Conservation (phyloP, 2,797 vertebrate species). For the Philypnodon macrostomus region DNA sequence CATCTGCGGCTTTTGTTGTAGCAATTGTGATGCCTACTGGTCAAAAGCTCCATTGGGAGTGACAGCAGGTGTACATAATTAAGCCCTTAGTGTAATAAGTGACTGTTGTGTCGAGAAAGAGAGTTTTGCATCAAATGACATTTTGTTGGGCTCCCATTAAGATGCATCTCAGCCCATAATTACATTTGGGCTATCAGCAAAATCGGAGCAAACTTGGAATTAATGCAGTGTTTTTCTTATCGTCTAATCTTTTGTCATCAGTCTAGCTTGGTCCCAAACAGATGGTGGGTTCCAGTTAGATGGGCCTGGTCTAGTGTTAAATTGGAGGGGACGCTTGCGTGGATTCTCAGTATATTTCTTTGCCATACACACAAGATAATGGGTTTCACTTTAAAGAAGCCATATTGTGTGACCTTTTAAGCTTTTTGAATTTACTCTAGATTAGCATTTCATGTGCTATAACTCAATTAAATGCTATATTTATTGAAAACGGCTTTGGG, state of each 20-base stretch:
- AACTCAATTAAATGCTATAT: no score
- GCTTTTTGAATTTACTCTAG: no score
- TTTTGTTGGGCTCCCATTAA: conserved; percentile 1
- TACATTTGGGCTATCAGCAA: not conserved
- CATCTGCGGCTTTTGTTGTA: not conserved
- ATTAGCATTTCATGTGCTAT: no score
- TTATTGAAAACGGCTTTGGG: no score
- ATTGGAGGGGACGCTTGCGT: not conserved
- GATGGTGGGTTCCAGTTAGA: conserved; percentile 18
- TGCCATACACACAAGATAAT: conserved; percentile 1
- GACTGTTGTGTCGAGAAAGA: conserved; percentile 2
- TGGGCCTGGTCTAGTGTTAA: not conserved
- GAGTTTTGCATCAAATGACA: not conserved
- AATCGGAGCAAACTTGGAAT: not conserved
- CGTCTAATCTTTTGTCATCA: not conserved
- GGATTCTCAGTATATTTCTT: not conserved
- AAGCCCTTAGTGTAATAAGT: conserved; percentile 8
- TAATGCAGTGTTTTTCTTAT: not conserved
- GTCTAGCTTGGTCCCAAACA: conserved; percentile 7
- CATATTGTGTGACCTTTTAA: no score
- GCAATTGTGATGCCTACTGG: conserved; percentile 13
- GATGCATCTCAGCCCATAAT: not conserved
- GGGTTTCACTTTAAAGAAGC: conserved; percentile 1
- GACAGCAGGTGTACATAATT: conserved; percentile 26
- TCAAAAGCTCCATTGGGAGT: conserved; percentile 17